Evolutionary conservation across 2,888 invertebrate genomes (phyloP), one percentile per base, ranked within the genome.

Genomic region (Psylliodes chrysocephalus): DNA sequence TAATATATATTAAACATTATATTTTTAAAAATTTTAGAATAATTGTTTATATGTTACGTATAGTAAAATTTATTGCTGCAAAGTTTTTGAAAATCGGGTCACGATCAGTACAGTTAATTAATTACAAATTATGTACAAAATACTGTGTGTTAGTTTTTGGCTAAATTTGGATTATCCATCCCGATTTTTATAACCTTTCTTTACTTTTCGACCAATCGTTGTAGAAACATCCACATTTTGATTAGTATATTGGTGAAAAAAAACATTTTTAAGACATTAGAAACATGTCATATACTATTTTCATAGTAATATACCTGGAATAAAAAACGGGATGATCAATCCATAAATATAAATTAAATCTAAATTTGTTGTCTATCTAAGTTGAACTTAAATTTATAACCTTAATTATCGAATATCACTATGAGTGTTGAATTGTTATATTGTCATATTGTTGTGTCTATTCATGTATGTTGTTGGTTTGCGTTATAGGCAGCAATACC

Each of bases 341-440:
- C 42, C 2, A 42, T 18, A 42, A 1, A 42, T 42, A 2, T 59
- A 12, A 40, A 25, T 18, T 59, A 40, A 40, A 15, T 28, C 59
- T 59, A 59, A 49, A 59, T 59, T 54, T 38, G 40, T 59, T 51
- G 15, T 28, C 40, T 40, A 49, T 59, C 59, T 59, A 59, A 25
- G 7, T 28, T 47, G 19, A 44, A 57, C 57, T 56, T 46, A 46
- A 19, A 44, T 53, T 18, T 52, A 55, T 22, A 33, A 47, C 40
- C 33, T 15, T 38, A 40, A 19, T 59, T 49, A 38, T 49, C 18
- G 78, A 78, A 78, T 80, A 81, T 81, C 79, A 79, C 80, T 79
- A 77, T 80, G 73, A 77, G 77, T 79, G 78, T 78, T 81, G 78
- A 74, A 77, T 72, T 65, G 60, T 59, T 71, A 80, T 81, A 81